Evolutionary conservation across 2,113 vertebrate species (phyloP).

Genomic region (Euleptes europaea): DNA sequence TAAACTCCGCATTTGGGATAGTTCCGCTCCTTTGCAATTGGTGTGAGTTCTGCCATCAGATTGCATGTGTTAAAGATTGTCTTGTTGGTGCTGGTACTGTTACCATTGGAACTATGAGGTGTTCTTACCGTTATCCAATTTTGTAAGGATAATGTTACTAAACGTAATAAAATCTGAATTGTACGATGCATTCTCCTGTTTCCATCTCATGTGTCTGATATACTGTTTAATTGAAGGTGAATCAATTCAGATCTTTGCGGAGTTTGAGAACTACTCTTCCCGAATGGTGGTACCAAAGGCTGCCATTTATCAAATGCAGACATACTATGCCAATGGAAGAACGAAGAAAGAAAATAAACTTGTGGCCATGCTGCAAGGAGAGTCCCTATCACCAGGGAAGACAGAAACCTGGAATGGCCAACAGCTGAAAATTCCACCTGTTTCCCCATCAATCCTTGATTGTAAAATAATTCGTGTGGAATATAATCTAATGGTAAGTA

Average conservation of each 20-base stretch:
- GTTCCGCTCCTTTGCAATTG: neutral
- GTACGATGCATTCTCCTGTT: neutral
- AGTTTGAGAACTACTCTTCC: too few relatives aligned
- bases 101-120: neutral
- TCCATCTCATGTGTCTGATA: neutral
- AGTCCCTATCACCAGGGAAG: constrained; percentile 96
- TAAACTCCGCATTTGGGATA: neutral
- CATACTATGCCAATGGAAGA: constrained; percentile 99
- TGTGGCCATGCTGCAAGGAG: constrained; percentile 93
- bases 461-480: constrained; percentile 98
- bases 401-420: constrained; percentile 98
- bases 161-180: rapidly evolving
- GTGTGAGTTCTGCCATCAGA: neutral
- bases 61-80: neutral
- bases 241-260: too few relatives aligned
- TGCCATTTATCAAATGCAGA: constrained; percentile 98
- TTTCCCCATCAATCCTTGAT: constrained; percentile 94
- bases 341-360: constrained; percentile 98
- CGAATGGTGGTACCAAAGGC: constrained; percentile 98
- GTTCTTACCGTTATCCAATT: neutral
- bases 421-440: constrained; percentile 98
- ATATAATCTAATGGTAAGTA: constrained; percentile 93
- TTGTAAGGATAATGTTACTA: too few relatives aligned
- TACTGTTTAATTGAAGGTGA: too few relatives aligned
- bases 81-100: rapidly evolving